Conservation (phyloP, 2,797 vertebrate genomes). For the Macropodus opercularis region DNA sequence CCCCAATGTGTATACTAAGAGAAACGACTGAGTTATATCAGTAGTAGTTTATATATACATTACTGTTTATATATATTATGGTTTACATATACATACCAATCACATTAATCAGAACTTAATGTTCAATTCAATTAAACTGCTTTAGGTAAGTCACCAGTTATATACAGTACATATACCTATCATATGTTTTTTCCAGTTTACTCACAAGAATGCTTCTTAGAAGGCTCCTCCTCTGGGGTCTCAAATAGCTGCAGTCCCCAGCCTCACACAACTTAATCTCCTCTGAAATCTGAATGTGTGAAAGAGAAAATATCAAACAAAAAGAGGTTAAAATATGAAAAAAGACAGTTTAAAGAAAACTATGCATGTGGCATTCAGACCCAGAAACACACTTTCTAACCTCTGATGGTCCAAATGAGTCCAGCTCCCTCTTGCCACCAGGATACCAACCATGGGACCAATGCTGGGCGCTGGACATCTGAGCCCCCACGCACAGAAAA, state of each 20-base stretch:
- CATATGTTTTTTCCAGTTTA: background rate
- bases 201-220: conserved; percentile 84
- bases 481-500: conserved; percentile 75
- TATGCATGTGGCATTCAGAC: background rate
- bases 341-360: conserved; percentile 11
- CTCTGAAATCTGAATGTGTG: conserved; percentile 80
- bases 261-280: conserved; percentile 86
- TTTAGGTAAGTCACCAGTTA: too few relatives aligned
- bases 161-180: too few relatives aligned
- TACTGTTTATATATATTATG: too few relatives aligned
- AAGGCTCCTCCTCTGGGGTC: conserved; percentile 79
- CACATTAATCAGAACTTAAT: too few relatives aligned
- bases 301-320: background rate
- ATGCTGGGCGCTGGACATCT: conserved; percentile 84
- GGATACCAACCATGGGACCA: conserved; percentile 93
- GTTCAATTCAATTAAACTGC: too few relatives aligned
- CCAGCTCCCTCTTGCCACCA: conserved; percentile 86
- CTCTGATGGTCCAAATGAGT: conserved; percentile 73
- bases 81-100: too few relatives aligned
- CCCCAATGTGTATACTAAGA: too few relatives aligned
- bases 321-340: background rate
- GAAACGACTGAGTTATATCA: too few relatives aligned
- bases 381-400: conserved; percentile 58
- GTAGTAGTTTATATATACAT: too few relatives aligned
- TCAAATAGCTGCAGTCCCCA: conserved; percentile 83